These are phyloP conservation scores for Eupithecia tripunctaria DNA, from an alignment of 2,888 invertebrate genomes.

Conservation along the genomic window DNA sequence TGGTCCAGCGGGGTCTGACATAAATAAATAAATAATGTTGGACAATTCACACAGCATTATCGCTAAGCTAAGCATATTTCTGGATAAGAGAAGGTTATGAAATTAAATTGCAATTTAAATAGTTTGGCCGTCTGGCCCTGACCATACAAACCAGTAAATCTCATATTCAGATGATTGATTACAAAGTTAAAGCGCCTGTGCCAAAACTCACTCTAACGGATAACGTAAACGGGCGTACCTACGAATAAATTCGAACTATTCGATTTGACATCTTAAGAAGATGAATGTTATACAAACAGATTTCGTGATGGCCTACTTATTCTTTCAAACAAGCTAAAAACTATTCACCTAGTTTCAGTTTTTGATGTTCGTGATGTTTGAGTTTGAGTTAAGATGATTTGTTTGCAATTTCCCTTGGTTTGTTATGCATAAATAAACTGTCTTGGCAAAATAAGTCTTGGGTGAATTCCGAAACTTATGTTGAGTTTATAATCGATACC, in stretches of 20 bases:
- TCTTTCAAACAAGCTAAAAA: neutral
- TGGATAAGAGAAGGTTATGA: neutral
- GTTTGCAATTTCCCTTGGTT: neutral
- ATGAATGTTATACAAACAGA: slow-evolving; percentile 15
- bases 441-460: neutral
- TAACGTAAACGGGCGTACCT: neutral
- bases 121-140: neutral
- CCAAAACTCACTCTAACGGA: slow-evolving; percentile 4
- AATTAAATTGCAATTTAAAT: slow-evolving; percentile 3
- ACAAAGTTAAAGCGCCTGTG: slow-evolving; percentile 15
- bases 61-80: neutral
- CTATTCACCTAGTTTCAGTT: neutral
- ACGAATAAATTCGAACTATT: slow-evolving; percentile 19
- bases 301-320: slow-evolving; percentile 9
- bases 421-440: neutral
- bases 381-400: neutral
- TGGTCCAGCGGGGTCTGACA: neutral
- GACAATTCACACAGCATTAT: neutral
- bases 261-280: slow-evolving; percentile 26
- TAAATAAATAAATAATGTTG: too few species aligned
- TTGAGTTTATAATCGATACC: neutral
- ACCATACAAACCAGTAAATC: neutral
- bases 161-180: slow-evolving; percentile 14
- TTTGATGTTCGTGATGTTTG: neutral
- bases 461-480: neutral